Evolutionary conservation across 2,797 vertebrate genomes (phyloP).

Genomic region (Hapalemur alaotrensis): DNA sequence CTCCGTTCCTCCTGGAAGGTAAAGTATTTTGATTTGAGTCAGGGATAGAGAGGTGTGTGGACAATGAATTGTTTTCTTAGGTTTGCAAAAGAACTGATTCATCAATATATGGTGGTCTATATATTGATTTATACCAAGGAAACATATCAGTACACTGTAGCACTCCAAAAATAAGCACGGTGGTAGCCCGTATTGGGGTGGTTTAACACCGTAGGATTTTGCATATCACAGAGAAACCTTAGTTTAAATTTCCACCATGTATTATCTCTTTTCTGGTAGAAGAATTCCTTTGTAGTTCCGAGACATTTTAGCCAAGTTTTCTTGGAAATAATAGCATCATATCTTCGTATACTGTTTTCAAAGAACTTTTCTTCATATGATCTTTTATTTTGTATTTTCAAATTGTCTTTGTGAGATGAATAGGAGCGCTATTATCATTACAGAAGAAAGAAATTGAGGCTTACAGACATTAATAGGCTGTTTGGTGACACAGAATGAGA

Average conservation of each 20-base stretch:
- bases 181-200: neutral
- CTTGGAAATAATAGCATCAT: neutral
- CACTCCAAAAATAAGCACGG: neutral
- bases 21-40: neutral
- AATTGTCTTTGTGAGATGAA: neutral
- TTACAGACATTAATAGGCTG: neutral
- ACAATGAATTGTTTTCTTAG: neutral
- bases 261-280: neutral
- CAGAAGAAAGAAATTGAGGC: neutral
- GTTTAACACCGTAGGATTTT: neutral
- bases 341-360: neutral
- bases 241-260: neutral
- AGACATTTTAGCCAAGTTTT: neutral
- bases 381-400: neutral
- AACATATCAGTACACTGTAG: neutral
- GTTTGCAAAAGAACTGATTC: neutral
- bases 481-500: neutral
- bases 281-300: slow-evolving; percentile 1
- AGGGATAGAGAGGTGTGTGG: neutral
- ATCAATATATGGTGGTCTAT: neutral
- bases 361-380: neutral
- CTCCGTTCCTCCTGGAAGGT: neutral
- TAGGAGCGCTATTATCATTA: neutral
- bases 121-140: neutral
- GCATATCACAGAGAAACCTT: neutral